A percentile compares a stretch with the other conserved stretches of the same genome.
Conservation (phyloP, 2,888 invertebrate genomes). For the Euplexia lucipara region DNA sequence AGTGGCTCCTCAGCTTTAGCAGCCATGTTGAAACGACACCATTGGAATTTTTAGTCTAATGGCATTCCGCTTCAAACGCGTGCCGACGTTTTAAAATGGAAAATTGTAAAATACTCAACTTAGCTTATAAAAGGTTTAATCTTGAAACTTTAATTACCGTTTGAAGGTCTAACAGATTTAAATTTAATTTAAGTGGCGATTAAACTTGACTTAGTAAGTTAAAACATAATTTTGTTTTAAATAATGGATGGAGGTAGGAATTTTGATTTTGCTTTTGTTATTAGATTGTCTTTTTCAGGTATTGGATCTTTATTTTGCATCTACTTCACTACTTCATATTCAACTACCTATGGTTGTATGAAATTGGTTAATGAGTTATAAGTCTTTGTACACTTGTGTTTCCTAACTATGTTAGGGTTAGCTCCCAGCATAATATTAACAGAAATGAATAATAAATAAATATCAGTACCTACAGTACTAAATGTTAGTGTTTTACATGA, state of each 20-base stretch:
- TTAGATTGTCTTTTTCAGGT: not conserved
- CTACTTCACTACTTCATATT: too few species aligned
- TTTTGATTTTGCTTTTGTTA: slow-evolving; percentile 4
- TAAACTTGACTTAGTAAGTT: not conserved
- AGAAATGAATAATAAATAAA: too few species aligned
- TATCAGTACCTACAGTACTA: too few species aligned
- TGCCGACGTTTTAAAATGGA: slow-evolving; percentile 52
- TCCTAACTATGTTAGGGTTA: too few species aligned
- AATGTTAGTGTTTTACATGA: too few species aligned
- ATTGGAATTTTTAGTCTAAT: slow-evolving; percentile 61
- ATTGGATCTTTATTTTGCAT: too few species aligned
- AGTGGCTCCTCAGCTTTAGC: slow-evolving; percentile 42
- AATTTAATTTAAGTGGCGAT: slow-evolving; percentile 26
- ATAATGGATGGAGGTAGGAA: not conserved
- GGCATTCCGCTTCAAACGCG: slow-evolving; percentile 47
- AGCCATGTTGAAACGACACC: slow-evolving; percentile 40
- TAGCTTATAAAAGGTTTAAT: slow-evolving; percentile 45
- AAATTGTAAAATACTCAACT: slow-evolving; percentile 45
- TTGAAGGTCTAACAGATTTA: slow-evolving; percentile 25
- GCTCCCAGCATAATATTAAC: too few species aligned
- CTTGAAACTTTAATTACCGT: slow-evolving; percentile 47
- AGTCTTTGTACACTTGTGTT: too few species aligned
- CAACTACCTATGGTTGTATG: too few species aligned
- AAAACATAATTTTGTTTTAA: slow-evolving; percentile 5
- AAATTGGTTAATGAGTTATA: too few species aligned